Conservation (phyloP, 2,797 vertebrate species). For the Semaprochilodus insignis region DNA sequence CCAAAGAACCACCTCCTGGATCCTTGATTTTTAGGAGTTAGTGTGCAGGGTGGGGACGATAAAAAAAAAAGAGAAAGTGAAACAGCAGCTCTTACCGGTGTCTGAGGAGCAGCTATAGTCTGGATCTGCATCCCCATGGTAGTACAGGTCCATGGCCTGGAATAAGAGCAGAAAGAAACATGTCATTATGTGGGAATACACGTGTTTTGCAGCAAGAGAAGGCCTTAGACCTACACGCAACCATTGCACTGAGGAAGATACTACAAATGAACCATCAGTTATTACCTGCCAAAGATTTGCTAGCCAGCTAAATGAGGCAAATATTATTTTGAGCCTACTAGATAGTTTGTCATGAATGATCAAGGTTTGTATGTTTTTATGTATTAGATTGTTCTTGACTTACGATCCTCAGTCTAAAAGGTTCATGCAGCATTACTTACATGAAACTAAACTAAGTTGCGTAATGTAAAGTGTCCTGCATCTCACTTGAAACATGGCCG, state of each 20-base stretch:
- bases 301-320: neutral
- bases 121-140: conserved; percentile 78
- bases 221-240: neutral
- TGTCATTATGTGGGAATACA: conserved; percentile 24
- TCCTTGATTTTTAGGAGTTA: neutral
- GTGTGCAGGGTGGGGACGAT: neutral
- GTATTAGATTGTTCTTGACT: no score
- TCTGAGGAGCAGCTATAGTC: conserved; percentile 80
- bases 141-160: conserved; percentile 84
- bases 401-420: no score
- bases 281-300: neutral
- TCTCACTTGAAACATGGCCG: no score
- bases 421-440: no score
- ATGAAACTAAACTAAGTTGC: no score
- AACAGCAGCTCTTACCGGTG: conserved; percentile 73
- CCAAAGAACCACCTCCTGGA: no score
- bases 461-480: no score
- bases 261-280: neutral
- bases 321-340: neutral
- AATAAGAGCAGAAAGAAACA: conserved; percentile 41
- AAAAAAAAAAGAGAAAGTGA: conserved; percentile 23
- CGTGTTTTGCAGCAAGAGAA: neutral
- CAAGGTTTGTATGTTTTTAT: no score
- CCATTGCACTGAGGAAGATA: neutral
- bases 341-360: no score